A percentile compares a stretch with the other conserved stretches of the same genome.
phyloP scores from a whole-genome alignment of 2,888 invertebrate genomes.

The Pachydiplax longipennis region DNA sequence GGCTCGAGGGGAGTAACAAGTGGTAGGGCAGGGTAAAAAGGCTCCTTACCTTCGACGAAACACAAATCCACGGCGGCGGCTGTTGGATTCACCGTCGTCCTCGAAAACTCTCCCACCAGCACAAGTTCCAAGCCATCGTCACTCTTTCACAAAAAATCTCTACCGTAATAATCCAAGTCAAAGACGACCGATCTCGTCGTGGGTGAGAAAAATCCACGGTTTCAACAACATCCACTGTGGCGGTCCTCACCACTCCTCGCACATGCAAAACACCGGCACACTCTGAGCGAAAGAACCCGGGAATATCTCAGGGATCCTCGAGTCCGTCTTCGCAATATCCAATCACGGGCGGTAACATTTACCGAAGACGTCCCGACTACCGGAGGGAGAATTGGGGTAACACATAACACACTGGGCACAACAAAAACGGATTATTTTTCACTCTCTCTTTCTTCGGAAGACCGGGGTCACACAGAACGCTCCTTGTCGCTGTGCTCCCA shows the following conservation, averaged over 20 bases:
- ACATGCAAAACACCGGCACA: background rate
- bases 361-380: background rate
- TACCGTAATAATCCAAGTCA: background rate
- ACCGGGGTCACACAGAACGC: background rate
- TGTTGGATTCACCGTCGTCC: background rate
- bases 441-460: background rate
- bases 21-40: background rate
- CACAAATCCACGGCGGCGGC: conserved; percentile 40
- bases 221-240: background rate
- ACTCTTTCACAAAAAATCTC: background rate
- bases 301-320: background rate
- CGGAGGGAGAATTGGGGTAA: background rate
- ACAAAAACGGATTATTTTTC: background rate
- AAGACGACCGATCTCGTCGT: background rate
- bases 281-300: background rate
- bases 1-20: background rate
- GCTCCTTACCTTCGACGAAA: conserved; percentile 21
- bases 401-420: background rate
- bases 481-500: background rate
- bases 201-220: background rate
- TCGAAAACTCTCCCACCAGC: conserved; percentile 22
- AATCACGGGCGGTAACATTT: background rate
- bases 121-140: background rate
- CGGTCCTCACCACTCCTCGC: too few relatives aligned
- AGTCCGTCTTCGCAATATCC: background rate